Evolutionary conservation across 2,888 invertebrate genomes (phyloP), one percentile per base, ranked within the genome.

Genomic region (Ichneumon xanthorius): DNA sequence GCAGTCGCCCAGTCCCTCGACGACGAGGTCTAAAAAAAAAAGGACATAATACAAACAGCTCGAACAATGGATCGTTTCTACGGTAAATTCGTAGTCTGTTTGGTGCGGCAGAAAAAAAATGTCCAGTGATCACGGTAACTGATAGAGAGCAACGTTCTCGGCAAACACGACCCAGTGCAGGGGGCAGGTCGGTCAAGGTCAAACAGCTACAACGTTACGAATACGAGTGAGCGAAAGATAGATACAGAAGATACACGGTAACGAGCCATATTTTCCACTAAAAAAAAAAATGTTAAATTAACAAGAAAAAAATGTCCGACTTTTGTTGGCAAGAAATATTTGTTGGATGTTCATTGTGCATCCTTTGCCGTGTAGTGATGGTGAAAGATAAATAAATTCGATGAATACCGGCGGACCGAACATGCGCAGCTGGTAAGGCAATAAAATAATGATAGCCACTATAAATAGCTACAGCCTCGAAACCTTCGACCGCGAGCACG

Each of bases 1-100:
- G 71, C 3, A 22, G 11, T 14, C 45, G 30, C 30, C 11, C 26
- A 14, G 45, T 45, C 14, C 30, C 16, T 14, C 26, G 45, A 6
- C 26, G 68, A 70, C 6, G 30, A 14, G 45, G 50, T 9, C 14
- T 48, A n/a, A n/a, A 45, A 55, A 58, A 16, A 16, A 16, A 50
- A 55, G 53, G 26, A 40, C 30, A 5, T 4, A 30, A 4, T 37
- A 26, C 19, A 11, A 45, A 45, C 7, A 22, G 37, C 26, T 37
- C 11, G 19, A 0, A 45, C 16, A 58, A 68, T 48, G 30, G 50
- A n/a, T 53, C 71, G 70, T 30, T 70, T 22, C n/a, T 9, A 45
- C 26, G 50, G 50, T 30, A 77, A 77, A 68, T 77, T 68, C 68
- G 58, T 78, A 7, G 22, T 55, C 55, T 16, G 40, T 68, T 30